phyloP scores from a whole-genome alignment of 1,140 invertebrate genomes.

The Acyrthosiphon pisum region DNA sequence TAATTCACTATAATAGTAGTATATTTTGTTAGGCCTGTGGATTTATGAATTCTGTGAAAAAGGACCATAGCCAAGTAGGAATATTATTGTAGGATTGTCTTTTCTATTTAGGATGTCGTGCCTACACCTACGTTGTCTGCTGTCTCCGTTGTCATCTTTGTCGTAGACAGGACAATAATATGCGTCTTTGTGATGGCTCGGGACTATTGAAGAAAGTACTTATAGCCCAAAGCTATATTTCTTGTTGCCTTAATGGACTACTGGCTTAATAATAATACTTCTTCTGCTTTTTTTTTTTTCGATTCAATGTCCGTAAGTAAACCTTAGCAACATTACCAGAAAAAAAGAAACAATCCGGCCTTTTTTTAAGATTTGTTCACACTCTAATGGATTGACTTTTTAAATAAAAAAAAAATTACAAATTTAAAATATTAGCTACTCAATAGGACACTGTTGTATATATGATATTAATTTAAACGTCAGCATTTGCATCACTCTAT shows the following conservation, averaged over 20 bases:
- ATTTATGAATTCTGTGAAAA: background rate
- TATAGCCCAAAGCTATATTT: background rate
- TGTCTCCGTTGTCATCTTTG: background rate
- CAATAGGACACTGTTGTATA: background rate
- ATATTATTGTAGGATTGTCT: background rate
- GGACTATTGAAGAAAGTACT: background rate
- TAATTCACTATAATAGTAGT: background rate
- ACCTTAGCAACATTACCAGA: background rate
- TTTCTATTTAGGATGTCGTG: background rate
- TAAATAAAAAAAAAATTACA: background rate
- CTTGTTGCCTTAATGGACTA: background rate
- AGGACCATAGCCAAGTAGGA: background rate
- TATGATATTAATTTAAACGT: background rate
- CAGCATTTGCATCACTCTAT: background rate
- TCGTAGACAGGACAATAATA: background rate
- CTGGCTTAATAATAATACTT: background rate
- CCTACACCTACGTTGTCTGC: background rate
- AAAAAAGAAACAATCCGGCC: background rate
- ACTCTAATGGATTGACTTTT: background rate
- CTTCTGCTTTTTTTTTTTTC: background rate
- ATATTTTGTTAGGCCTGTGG: background rate
- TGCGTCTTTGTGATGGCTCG: background rate
- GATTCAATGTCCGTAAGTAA: background rate
- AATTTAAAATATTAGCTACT: background rate
- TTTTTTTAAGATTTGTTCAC: background rate